Conservation (phyloP, 2,113 vertebrate species). For the Stomatorhinus ivindoensis region DNA sequence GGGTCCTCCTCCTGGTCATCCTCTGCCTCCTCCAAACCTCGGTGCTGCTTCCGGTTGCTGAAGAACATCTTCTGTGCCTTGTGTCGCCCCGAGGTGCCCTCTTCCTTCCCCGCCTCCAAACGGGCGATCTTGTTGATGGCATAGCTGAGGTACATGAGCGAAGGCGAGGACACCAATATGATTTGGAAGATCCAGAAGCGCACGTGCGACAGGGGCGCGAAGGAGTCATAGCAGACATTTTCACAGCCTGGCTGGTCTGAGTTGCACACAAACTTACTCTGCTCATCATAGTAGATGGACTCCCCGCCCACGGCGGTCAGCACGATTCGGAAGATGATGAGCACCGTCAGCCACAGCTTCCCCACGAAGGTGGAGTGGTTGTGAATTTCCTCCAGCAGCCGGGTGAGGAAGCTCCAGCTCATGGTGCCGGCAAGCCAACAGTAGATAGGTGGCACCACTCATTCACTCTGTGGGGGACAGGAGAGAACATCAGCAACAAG, state of each 20-base stretch:
- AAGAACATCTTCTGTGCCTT: conserved; percentile 56
- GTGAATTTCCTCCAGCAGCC: conserved; percentile 91
- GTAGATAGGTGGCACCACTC: background rate
- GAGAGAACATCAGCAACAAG: too few relatives aligned
- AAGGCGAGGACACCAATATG: conserved; percentile 80
- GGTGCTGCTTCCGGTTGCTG: conserved; percentile 65
- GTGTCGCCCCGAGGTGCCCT: conserved; percentile 34
- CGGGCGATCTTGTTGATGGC: conserved; percentile 85
- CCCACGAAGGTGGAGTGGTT: conserved; percentile 94
- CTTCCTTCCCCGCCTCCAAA: conserved; percentile 57
- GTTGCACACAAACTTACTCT: conserved; percentile 94
- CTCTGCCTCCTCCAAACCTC: conserved; percentile 74
- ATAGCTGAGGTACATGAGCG: conserved; percentile 83
- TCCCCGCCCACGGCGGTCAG: conserved; percentile 88
- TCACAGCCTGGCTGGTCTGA: conserved; percentile 85
- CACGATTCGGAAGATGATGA: conserved; percentile 89
- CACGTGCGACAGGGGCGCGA: conserved; percentile 84
- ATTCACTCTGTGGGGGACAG: background rate
- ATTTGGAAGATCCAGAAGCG: conserved; percentile 96
- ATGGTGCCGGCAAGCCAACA: conserved; percentile 56
- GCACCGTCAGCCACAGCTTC: conserved; percentile 85
- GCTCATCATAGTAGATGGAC: conserved; percentile 90
- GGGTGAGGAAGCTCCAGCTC: conserved; percentile 96
- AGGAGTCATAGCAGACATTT: conserved; percentile 87
- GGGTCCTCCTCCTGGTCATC: conserved; percentile 84